Base-by-base conservation (phyloP, 2,888 invertebrate genomes). In the Acronicta alni region DNA sequence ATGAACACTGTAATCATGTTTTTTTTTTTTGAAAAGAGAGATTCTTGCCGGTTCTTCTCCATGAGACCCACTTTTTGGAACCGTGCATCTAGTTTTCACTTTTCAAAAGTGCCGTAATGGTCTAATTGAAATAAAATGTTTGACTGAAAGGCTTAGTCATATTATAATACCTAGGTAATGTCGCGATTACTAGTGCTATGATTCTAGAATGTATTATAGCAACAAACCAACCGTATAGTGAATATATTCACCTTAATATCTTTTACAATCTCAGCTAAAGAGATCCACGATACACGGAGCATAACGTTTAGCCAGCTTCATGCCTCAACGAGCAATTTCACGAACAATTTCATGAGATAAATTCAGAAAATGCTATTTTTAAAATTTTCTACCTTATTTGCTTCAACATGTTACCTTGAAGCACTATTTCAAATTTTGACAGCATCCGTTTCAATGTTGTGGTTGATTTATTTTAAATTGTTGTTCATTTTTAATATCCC, bases 261-360 rank as follows among this genome's bases (percentile, higher is more conserved):
- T 59, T 57, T 58, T 68, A 72, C 62, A 79, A 80, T 77, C 65
- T 72, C 51, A 30, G 57, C 43, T 39, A 15, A 56, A 47, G 73
- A 71, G 72, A 70, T 73, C 64, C 71, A 73, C 67, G 72, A 81
- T 81, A 77, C 79, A 73, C 39, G 75, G 46, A 71, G 66, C 70
- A 75, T 62, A 80, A 66, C 65, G 62, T 76, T 73, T 70, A 80
- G 72, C 60, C 56, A 37, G 73, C 77, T 76, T 72, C 81, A 72
- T 72, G 76, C 81, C 67, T 47, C 72, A 69, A 72, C 71, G 75
- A 69, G 67, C 81, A 83, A 83, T 83, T 83, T 83, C 75, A 81
- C 79, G 72, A 72, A 73, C 81, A 79, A 83, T 83, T 83, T 83
- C 76, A 68, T 62, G 73, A 79, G 74, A 77, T 76, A 81, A 75